Base-by-base conservation (phyloP, 1,140 invertebrate species). In the Drosophila rhopaloa region DNA sequence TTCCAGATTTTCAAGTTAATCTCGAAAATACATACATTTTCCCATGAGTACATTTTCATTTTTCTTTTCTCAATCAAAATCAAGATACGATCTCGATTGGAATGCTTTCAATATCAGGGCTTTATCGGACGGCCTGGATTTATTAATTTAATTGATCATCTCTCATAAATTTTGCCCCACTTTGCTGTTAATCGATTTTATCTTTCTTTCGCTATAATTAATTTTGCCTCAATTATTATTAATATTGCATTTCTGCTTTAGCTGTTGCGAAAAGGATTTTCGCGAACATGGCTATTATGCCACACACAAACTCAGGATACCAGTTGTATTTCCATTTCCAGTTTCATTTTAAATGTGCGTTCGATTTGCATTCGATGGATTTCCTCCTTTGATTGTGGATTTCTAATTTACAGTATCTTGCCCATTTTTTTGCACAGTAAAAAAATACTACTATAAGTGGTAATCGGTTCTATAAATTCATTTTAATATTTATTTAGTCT, bases 331-430 rank as follows among this genome's bases (percentile, higher is more conserved):
- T 62, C 38, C 48, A 50, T 40, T 62, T 54, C 37, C 60, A 54
- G 48, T 62, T 62, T 54, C 47, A 62, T 62, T 62, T 62, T 54
- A 16, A 41, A 54, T 44, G 41, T 61, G 59, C 47, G 47, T 53
- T 59, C 35, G 44, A 59, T 59, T 59, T 47, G 13, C 46, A 37
- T 24, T 48, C 57, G 57, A 59, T 59, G 57, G 44, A 59, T 27
- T 61, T 61, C 47, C 59, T 41, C 14, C 59, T 53, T 35, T 24
- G 56, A 58, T 37, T 19, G 56, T 32, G 27, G 11, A 19, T 11
- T 19, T 46, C 7, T 58, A 11, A 9, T 14, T n/a, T 55, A 14
- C 7, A 16, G 1, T 9, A n/a, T 8, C 4, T 51, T 32, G 29
- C 29, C 41, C 7, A 29, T 14, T 11, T 29, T 56, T 56, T 29